Evolutionary conservation across 2,113 vertebrate genomes (phyloP), one percentile per base, ranked within the genome.

Genomic region (Arizona elegans): DNA sequence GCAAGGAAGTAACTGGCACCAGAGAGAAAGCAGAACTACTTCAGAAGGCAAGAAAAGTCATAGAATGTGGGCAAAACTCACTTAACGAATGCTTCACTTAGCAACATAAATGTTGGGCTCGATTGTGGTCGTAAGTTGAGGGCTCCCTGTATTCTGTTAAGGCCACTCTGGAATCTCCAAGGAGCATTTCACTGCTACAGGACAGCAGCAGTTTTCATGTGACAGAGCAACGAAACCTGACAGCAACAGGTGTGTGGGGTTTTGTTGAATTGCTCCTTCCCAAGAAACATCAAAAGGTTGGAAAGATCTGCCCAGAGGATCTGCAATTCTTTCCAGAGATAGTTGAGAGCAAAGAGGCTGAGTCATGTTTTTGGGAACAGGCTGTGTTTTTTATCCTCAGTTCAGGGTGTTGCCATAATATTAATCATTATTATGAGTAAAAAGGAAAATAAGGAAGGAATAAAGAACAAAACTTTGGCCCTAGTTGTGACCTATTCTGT

Each of bases 331-430:
- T 97, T 96, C 97, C 96, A 96, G 97, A 94, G 96, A 92, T 95
- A 97, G 96, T 87, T 97, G 96, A 92, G 95, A 97, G 75, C 86
- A 47, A 95, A 96, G 95, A 94, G 94, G 92, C 87, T 97, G 96
- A 97, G 95, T 97, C 93, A 97, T 96, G 81, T 96, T 97, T 95
- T 97, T 97, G 96, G 97, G 97, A 97, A 95, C 96, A 87, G 92
- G 96, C 94, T 96, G 93, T 97, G 96, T 88, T 95, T 97, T 96
- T 95, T 96, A 96, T 96, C 97, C 96, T 93, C 92, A 95, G 58
- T 95, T 59, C 29, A 97, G 96, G 87, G 91, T 97, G 96, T 97
- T 97, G 95, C 94, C 96, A 94, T 96, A 96, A 97, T 97, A 97
- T 95, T 96, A 93, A 96, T 97, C 94, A 95, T 97, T 95, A 97